phyloP scores from a whole-genome alignment of 2,888 invertebrate genomes.

The Synergus japonicus region DNA sequence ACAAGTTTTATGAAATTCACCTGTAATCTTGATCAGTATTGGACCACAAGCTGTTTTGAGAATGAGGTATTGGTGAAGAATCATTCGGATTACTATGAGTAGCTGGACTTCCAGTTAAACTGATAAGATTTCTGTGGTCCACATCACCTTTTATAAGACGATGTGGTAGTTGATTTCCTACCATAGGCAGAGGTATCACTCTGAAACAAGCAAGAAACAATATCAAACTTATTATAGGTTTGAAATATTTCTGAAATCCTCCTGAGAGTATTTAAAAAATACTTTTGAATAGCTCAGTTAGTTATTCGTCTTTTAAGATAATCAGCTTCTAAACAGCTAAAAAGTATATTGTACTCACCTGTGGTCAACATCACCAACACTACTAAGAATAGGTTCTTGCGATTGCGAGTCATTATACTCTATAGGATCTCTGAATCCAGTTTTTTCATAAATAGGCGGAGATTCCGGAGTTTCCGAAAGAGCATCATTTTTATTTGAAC shows the following conservation, averaged over 20 bases:
- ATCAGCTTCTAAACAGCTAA: background rate
- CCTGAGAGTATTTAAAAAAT: too few species aligned
- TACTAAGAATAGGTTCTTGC: constrained; percentile 72
- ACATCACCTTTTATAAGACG: constrained; percentile 80
- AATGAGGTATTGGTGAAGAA: constrained; percentile 57
- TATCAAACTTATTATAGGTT: too few species aligned
- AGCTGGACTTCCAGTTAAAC: constrained; percentile 86
- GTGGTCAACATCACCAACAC: constrained; percentile 74
- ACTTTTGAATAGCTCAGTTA: too few species aligned
- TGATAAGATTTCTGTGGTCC: constrained; percentile 91
- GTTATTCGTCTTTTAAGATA: too few species aligned
- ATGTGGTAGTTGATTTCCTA: constrained; percentile 70
- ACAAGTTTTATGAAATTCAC: constrained; percentile 57
- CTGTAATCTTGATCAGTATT: constrained; percentile 74
- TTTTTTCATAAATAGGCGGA: constrained; percentile 83
- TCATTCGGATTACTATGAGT: constrained; percentile 68
- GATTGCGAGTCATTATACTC: constrained; percentile 81
- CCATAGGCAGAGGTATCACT: constrained; percentile 71
- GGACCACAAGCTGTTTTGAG: constrained; percentile 70
- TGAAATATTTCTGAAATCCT: too few species aligned
- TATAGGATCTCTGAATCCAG: constrained; percentile 80
- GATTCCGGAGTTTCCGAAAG: constrained; percentile 82
- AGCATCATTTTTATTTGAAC: constrained; percentile 63
- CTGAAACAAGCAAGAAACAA: constrained; percentile 50
- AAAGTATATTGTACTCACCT: constrained; percentile 61